Evolutionary conservation across 2,888 invertebrate species (phyloP), one percentile per base, ranked within the genome.

Genomic region (Phortica okadai): DNA sequence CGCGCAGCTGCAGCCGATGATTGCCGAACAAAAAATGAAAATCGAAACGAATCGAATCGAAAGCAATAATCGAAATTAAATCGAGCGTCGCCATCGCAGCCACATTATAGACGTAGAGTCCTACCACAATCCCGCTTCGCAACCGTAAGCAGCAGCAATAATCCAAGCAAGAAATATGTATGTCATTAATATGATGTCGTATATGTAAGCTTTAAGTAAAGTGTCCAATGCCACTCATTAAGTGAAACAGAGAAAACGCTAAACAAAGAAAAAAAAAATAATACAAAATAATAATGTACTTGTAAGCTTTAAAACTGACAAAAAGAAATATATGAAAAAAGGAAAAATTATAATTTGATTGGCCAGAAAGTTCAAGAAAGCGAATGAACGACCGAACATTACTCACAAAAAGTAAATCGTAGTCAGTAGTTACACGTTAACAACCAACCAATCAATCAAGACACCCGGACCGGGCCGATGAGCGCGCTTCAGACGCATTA

Each of bases 351-450:
- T n/a, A 62, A 50, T 50, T 50, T 8, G 10, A 50, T 50, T 50
- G 50, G 33, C 33, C 33, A 56, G 56, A 56, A 56, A 62, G 25
- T 62, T 25, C 7, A 56, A 11, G 70, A 25, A 44, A 73, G 56
- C 41, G 59, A 73, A 73, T 21, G 33, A 21, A 62, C 62, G 62
- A 62, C 16, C 25, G 62, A 25, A 62, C 62, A 16, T 25, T 25
- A 10, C n/a, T 21, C 58, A 59, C 58, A 59, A 14, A 21, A 59
- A 59, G 21, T n/a, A 25, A 62, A 62, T 79, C 80, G 84, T 89
- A 90, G 91, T 91, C 91, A 91, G 91, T 91, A 91, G 91, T 91
- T 91, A 87, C 91, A 90, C 89, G 90, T 89, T 90, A 83, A 87
- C 66, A 82, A 82, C 41, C 1, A 56, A 64, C 73, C 45, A 44